Base-by-base conservation (phyloP, 1,140 invertebrate species). In the Zaprionus capensis region DNA sequence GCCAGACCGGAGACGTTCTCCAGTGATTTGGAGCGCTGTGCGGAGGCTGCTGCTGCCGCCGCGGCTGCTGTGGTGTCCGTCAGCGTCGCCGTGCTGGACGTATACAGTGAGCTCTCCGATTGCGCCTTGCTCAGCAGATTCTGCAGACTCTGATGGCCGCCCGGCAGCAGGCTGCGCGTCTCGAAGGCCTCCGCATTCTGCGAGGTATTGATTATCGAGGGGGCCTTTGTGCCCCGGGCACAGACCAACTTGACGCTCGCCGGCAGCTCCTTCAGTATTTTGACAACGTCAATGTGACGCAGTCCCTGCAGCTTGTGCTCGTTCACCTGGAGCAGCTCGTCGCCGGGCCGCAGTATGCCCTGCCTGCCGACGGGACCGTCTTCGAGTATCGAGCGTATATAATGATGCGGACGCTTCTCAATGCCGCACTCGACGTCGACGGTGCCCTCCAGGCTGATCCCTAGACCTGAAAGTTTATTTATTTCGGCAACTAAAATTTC, bases 371-470 rank as follows among this genome's bases (percentile, higher is more conserved):
- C 97, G 11, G 98, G 97, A 15, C 98, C 98, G 90, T 98, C 96
- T 20, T 96, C 96, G 57, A 98, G 93, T 64, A 98, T 97, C 12
- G 97, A 97, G 75, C 97, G 94, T 78, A 98, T 97, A 88, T 97
- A 98, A 92, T 98, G 96, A 94, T 98, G 95, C 82, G 97, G 95
- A 91, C 97, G 94, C 78, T 97, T 94, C 95, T 98, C 96, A 65
- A 96, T 94, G 36, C 97, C 97, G 74, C 96, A 95, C 93, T 97
- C 96, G 15, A 97, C 96, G 92, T 98, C 97, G 20, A 98, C 98
- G 9, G 98, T 99, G 38, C 98, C 98, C 93, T 99, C 98, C 69
- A 99, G 94, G 92, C 97, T 97, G 74, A 99, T 98, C 5, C 98
- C 98, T 65, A 99, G 94, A 59, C 97, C 97, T 81, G 96, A 95